Percentiles rank a stretch among this genome's conserved stretches.
These are phyloP conservation scores for western clawed frog (Xenopus tropicalis) DNA, from an alignment of 2,113 vertebrate species.

Conservation along the genomic window UCB_Xtro_10.0 CM004451.2:78764001-78764500, in stretches of 20 bases:
- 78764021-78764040: neutral
- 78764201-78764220: slow-evolving; percentile 77
- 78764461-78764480: slow-evolving; percentile 72
- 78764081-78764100: slow-evolving; percentile 46
- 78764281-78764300: slow-evolving; percentile 87
- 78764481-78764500: slow-evolving; percentile 55
- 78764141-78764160: neutral
- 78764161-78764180: neutral
- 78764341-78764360: slow-evolving; percentile 78
- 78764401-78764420: slow-evolving; percentile 70
- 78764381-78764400: slow-evolving; percentile 78
- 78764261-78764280: slow-evolving; percentile 77
- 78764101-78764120: neutral
- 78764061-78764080: slow-evolving; percentile 64
- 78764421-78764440: slow-evolving; percentile 75
- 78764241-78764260: slow-evolving; percentile 85
- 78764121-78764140: slow-evolving; percentile 60
- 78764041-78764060: neutral
- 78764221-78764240: slow-evolving; percentile 96
- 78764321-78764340: slow-evolving; percentile 99
- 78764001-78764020: slow-evolving; percentile 75
- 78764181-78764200: slow-evolving; percentile 8
- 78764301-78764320: slow-evolving; percentile 93
- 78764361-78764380: slow-evolving; percentile 76
- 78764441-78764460: slow-evolving; percentile 71